Percentiles rank a stretch among this genome's conserved stretches.
Conservation (phyloP, 2,797 vertebrate species). For the Lerista edwardsae region DNA sequence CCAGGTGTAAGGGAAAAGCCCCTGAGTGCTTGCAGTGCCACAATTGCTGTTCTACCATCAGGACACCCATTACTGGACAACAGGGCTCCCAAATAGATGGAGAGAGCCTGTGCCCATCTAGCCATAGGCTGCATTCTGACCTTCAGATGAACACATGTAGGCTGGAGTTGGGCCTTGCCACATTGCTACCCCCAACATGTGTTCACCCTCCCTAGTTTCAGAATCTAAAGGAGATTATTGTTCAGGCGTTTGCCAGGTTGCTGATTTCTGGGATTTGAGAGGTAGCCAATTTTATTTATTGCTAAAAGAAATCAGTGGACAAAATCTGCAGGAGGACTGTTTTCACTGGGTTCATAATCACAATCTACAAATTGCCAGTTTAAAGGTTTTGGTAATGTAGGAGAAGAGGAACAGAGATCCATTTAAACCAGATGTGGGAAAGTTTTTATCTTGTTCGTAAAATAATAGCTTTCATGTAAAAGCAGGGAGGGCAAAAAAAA, state of each 20-base stretch:
- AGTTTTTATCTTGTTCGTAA: background rate
- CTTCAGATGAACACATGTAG: background rate
- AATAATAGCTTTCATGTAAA: constrained; percentile 1
- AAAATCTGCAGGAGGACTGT: background rate
- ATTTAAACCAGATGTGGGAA: background rate
- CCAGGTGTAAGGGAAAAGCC: too few species aligned
- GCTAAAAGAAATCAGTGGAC: background rate
- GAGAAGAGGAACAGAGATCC: background rate
- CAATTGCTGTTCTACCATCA: too few species aligned
- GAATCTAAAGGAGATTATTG: background rate
- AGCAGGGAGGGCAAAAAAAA: background rate
- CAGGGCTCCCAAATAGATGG: too few species aligned
- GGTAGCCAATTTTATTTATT: background rate
- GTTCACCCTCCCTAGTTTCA: background rate
- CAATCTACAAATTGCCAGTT: background rate
- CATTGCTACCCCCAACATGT: too few species aligned
- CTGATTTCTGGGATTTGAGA: background rate
- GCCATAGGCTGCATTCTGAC: too few species aligned
- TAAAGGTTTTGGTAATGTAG: background rate
- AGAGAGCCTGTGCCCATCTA: too few species aligned
- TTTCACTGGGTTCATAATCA: background rate
- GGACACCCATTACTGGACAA: too few species aligned
- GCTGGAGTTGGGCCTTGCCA: background rate
- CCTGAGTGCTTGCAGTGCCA: too few species aligned
- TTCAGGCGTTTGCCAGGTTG: background rate